Evolutionary conservation across 2,797 vertebrate species (phyloP).

Genomic region (Columba guinea): DNA sequence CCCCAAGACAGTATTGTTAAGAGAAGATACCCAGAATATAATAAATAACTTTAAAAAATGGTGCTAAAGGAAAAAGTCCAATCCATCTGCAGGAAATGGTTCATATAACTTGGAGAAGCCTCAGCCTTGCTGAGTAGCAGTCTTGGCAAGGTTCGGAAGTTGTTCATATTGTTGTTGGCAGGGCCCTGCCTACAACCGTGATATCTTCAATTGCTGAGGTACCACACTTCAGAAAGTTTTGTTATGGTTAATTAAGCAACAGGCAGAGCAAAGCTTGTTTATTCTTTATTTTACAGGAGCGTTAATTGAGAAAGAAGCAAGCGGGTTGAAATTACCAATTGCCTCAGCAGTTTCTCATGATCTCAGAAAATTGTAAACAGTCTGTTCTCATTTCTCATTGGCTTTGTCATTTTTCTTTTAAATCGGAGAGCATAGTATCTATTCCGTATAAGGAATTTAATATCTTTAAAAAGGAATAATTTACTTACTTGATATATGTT

Average conservation of each 20-base stretch:
- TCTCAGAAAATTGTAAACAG: constrained; percentile 44
- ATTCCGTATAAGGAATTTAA: constrained; percentile 42
- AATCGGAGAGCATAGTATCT: constrained; percentile 30
- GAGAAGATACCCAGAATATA: not conserved
- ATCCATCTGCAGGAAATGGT: constrained; percentile 21
- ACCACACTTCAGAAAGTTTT: constrained; percentile 53
- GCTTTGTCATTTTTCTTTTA: constrained; percentile 13
- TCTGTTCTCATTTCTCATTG: constrained; percentile 38
- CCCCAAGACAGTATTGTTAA: not conserved
- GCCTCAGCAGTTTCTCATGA: constrained; percentile 50
- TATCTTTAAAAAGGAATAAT: constrained; percentile 56
- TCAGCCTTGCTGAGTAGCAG: constrained; percentile 40
- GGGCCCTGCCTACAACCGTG: not conserved
- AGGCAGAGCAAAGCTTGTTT: constrained; percentile 53
- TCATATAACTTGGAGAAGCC: constrained; percentile 53
- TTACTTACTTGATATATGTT: constrained; percentile 53
- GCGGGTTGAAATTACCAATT: constrained; percentile 55
- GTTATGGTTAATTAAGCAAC: constrained; percentile 59
- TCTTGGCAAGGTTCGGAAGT: constrained; percentile 9
- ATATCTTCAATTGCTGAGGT: constrained; percentile 29
- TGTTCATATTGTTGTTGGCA: constrained; percentile 55
- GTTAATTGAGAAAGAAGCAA: constrained; percentile 66
- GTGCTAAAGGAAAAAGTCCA: constrained; percentile 3
- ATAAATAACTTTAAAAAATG: constrained; percentile 24
- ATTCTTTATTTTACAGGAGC: constrained; percentile 45